Evolutionary conservation across 1,140 invertebrate species (phyloP).

Genomic region (Lepidurus arcticus): DNA sequence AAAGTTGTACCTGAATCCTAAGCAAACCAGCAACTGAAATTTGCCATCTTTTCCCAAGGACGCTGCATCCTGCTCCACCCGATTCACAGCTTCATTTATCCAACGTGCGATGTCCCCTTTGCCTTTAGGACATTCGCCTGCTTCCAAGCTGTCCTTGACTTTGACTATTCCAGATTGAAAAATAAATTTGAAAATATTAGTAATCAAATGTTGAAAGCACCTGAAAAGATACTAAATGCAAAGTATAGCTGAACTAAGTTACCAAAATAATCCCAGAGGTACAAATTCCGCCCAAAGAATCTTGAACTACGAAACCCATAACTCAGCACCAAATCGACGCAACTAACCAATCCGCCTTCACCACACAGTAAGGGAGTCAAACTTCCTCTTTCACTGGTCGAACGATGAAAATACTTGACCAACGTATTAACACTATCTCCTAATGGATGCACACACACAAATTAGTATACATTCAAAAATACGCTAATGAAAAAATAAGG

Average conservation of each 20-base stretch:
- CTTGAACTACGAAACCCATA: constrained; percentile 86
- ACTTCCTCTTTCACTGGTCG: constrained; percentile 68
- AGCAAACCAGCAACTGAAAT: constrained; percentile 92
- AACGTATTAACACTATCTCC: constrained; percentile 93
- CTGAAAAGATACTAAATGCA: neutral
- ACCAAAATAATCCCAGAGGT: constrained; percentile 98
- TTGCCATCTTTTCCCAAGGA: constrained; percentile 95
- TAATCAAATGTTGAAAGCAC: neutral
- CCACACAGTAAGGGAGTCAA: constrained; percentile 89
- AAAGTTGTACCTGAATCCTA: constrained; percentile 66
- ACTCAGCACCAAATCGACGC: constrained; percentile 88
- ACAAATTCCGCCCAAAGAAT: constrained; percentile 88
- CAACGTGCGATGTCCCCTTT: constrained; percentile 34
- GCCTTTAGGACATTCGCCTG: constrained; percentile 24
- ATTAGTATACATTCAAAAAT: neutral
- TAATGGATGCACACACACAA: constrained; percentile 44
- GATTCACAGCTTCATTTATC: constrained; percentile 36
- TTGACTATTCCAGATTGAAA: constrained; percentile 24
- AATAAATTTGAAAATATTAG: neutral
- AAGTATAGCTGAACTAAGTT: constrained; percentile 41
- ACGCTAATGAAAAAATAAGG: neutral
- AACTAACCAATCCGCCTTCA: constrained; percentile 85
- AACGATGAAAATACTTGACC: constrained; percentile 85
- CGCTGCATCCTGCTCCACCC: constrained; percentile 76
- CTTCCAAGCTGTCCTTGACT: constrained; percentile 1